phyloP scores from a whole-genome alignment of 1,140 invertebrate genomes.

The Anthonomus grandis region DNA sequence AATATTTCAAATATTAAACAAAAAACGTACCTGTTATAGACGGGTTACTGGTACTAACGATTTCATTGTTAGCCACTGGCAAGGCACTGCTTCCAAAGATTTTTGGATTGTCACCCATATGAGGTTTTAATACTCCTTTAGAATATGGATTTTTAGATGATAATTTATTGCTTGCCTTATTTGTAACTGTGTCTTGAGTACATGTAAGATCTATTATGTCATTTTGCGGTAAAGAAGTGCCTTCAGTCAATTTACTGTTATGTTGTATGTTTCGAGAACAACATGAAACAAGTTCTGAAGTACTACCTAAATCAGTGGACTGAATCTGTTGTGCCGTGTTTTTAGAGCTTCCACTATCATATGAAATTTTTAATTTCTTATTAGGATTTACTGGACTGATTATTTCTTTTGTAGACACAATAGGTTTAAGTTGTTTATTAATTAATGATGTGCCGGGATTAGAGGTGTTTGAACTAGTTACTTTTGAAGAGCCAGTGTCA shows the following conservation, averaged over 20 bases:
- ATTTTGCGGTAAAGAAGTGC: too few relatives aligned
- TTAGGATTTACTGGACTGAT: not conserved
- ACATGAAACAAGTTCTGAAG: too few relatives aligned
- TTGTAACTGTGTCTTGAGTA: not conserved
- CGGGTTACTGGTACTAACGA: not conserved
- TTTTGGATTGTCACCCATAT: not conserved
- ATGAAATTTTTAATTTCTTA: conserved; percentile 4
- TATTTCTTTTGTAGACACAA: not conserved
- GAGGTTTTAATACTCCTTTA: too few relatives aligned
- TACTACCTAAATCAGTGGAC: too few relatives aligned
- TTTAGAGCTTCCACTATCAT: not conserved
- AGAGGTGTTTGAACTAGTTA: too few relatives aligned
- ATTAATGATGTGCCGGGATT: not conserved
- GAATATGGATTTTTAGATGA: too few relatives aligned
- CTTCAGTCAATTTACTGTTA: too few relatives aligned
- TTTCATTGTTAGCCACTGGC: not conserved
- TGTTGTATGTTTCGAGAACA: too few relatives aligned
- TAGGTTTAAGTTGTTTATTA: not conserved
- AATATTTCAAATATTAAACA: too few relatives aligned
- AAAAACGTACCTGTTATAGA: not conserved
- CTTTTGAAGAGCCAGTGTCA: too few relatives aligned
- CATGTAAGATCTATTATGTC: not conserved
- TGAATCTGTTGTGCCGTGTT: too few relatives aligned
- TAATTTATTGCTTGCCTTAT: not conserved
- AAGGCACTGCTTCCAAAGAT: not conserved